Evolutionary conservation across 1,140 invertebrate species (phyloP).

Genomic region (Sitophilus oryzae): DNA sequence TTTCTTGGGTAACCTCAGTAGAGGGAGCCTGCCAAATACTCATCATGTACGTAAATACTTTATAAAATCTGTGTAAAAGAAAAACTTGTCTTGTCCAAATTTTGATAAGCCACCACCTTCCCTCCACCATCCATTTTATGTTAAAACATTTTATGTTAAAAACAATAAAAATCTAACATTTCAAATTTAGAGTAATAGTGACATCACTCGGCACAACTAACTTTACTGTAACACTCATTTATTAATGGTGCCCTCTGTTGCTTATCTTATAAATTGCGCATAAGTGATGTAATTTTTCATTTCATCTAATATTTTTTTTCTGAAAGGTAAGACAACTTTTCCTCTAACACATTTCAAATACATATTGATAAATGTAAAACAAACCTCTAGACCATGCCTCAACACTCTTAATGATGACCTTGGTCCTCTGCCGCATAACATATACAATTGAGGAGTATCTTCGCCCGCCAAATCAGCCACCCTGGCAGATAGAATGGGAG

Average conservation of each 20-base stretch:
- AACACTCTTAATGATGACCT: slow-evolving; percentile 88
- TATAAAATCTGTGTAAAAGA: neutral
- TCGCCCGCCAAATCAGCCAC: slow-evolving; percentile 88
- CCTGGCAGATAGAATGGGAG: slow-evolving; percentile 85
- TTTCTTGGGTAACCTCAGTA: slow-evolving; percentile 6
- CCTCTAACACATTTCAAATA: neutral
- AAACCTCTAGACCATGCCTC: slow-evolving; percentile 92
- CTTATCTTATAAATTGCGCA: too few relatives aligned
- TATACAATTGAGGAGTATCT: slow-evolving; percentile 97
- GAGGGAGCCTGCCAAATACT: slow-evolving; percentile 10
- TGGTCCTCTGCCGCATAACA: slow-evolving; percentile 91
- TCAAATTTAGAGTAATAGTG: too few relatives aligned
- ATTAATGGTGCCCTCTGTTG: too few relatives aligned
- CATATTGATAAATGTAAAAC: slow-evolving; percentile 1
- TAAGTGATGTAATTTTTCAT: too few relatives aligned
- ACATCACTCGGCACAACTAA: neutral
- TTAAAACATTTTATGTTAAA: too few relatives aligned
- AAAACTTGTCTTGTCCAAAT: neutral
- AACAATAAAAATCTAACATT: too few relatives aligned
- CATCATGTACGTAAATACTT: neutral
- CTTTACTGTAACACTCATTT: too few relatives aligned
- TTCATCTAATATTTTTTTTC: too few relatives aligned
- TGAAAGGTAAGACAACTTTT: too few relatives aligned
- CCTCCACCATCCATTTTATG: too few relatives aligned
- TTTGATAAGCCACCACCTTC: too few relatives aligned